Evolutionary conservation across 1,140 invertebrate species (phyloP).

Genomic region (Episyrphus balteatus): DNA sequence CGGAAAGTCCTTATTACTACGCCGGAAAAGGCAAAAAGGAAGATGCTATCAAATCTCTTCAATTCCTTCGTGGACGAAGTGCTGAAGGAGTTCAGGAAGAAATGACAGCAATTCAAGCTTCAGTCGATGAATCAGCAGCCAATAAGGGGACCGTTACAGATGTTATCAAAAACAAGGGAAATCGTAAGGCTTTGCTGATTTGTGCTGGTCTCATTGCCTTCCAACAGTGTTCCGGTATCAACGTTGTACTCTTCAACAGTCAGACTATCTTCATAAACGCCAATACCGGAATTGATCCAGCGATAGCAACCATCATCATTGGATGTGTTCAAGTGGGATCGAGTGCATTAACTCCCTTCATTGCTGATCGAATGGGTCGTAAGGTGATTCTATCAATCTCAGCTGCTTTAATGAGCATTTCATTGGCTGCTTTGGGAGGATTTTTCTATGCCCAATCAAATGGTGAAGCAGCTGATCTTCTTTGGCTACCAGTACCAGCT

Average conservation of each 20-base stretch:
- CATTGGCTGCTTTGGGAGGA: slow-evolving; percentile 41
- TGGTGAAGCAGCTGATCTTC: slow-evolving; percentile 35
- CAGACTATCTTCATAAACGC: slow-evolving; percentile 52
- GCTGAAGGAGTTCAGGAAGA: slow-evolving; percentile 48
- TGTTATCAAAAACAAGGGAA: slow-evolving; percentile 40
- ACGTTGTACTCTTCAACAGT: slow-evolving; percentile 67
- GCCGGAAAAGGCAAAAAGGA: slow-evolving; percentile 46
- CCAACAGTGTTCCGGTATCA: slow-evolving; percentile 65
- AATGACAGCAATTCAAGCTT: slow-evolving; percentile 42
- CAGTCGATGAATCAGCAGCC: slow-evolving; percentile 42
- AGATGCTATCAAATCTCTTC: slow-evolving; percentile 51
- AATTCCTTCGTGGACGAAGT: slow-evolving; percentile 52
- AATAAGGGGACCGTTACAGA: slow-evolving; percentile 40
- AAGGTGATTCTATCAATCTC: slow-evolving; percentile 55
- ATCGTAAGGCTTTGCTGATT: slow-evolving; percentile 51
- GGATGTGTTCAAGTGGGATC: slow-evolving; percentile 50
- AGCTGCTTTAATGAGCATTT: slow-evolving; percentile 44
- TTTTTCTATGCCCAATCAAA: slow-evolving; percentile 45
- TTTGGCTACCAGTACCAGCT: slow-evolving; percentile 48
- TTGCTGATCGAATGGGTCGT: slow-evolving; percentile 62
- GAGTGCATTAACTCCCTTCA: slow-evolving; percentile 48
- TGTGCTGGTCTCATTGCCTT: slow-evolving; percentile 54
- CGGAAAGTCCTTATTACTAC: slow-evolving; percentile 69
- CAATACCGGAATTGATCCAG: slow-evolving; percentile 41
- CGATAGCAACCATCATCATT: slow-evolving; percentile 62